Base-by-base conservation (phyloP, 2,113 vertebrate species). In the Syngnathus scovelli region DNA sequence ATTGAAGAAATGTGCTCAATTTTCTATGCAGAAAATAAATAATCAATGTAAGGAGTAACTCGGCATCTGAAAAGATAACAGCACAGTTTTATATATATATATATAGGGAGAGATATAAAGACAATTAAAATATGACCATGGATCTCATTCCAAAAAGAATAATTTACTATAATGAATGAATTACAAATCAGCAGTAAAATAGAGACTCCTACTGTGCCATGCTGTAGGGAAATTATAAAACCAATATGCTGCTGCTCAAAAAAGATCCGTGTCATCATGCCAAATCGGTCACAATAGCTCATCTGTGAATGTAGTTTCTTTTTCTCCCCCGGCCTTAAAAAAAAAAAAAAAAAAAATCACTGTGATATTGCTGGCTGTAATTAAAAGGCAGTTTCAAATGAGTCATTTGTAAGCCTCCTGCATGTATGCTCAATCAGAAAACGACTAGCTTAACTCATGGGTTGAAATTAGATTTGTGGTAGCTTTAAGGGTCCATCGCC, bases 391-490 rank as follows among this genome's bases (percentile, higher is more conserved):
- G 68, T 67, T 80, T 82, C 52, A 79, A 81, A 70, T 74, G 78
- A 83, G 73, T 71, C 82, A 82, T 84, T 76, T 85, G 73, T 61
- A 84, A 67, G 63, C 55, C 82, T 83, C 81, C 82, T 76, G 69
- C 79, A 81, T 70, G 72, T 74, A 74, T 73, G 61, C 75, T 81
- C 37, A 44, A 63, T 65, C 78, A 79, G 69, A 81, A 70, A 44
- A 81, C 68, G 54, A 79, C 69, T 49, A 71, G 59, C 18, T 33
- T 71, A 69, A n/a, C 79, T 70, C 61, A 39, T 59, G 49, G 78
- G 74, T 80, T 74, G 76, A 61, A 56, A 79, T 74, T 77, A 33
- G 48, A 71, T 48, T 60, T 65, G 60, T 66, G 59, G 37, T 58
- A 61, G 38, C 67, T 67, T 39, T 39, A 2, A 44, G 19, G 48